These are phyloP conservation scores for Limnodromus scolopaceus DNA, from an alignment of 2,797 vertebrate species.

Conservation along the genomic window DNA sequence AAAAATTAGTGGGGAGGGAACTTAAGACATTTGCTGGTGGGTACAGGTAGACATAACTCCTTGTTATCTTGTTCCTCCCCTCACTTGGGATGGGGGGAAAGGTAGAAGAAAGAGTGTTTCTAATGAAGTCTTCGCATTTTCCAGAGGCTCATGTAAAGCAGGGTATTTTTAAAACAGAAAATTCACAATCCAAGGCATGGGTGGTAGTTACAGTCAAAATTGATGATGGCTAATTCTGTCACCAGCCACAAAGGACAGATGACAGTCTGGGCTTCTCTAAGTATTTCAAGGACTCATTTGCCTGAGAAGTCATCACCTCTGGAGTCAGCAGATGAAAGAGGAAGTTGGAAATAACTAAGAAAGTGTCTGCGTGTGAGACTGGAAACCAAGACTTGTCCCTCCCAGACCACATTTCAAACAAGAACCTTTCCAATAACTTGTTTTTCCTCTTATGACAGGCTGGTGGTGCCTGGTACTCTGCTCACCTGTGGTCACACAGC, in stretches of 20 bases:
- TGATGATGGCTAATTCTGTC: neutral
- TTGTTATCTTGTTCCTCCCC: neutral
- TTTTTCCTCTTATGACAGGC: neutral
- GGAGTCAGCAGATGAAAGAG: neutral
- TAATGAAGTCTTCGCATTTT: neutral
- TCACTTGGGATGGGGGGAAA: too few relatives aligned
- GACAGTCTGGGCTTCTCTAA: neutral
- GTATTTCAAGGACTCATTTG: neutral
- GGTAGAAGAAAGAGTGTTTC: neutral
- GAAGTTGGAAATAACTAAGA: neutral
- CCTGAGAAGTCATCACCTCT: neutral
- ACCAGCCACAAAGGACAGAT: neutral
- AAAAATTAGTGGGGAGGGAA: neutral
- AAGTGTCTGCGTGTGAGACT: neutral
- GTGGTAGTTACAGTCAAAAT: neutral
- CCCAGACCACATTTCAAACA: neutral
- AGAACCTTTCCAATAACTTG: neutral
- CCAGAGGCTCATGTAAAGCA: neutral
- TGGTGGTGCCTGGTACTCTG: neutral
- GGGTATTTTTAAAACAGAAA: neutral
- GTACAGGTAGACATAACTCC: rapidly evolving
- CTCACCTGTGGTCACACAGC: neutral
- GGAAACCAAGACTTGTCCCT: neutral
- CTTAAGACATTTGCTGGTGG: rapidly evolving
- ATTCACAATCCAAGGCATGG: neutral